Evolutionary conservation across 2,797 vertebrate species (phyloP).

Genomic region (Chanos chanos): DNA sequence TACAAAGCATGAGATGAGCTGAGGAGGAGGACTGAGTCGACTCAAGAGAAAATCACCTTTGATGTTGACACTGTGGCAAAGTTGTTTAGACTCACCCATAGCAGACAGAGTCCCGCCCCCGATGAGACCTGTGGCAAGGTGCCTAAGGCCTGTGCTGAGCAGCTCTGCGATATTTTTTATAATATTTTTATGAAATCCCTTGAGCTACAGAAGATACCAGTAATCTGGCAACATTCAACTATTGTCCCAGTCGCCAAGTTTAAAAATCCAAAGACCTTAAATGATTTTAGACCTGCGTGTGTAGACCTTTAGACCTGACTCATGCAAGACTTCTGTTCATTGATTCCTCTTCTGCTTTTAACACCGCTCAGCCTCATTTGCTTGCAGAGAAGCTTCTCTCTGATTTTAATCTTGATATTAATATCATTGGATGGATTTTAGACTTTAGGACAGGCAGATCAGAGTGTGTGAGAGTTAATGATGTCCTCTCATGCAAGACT

Average conservation of each 20-base stretch:
- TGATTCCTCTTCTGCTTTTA: too few relatives aligned
- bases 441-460: too few relatives aligned
- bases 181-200: not conserved
- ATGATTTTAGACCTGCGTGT: not conserved
- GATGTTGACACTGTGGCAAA: too few relatives aligned
- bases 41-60: too few relatives aligned
- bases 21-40: too few relatives aligned
- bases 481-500: not conserved
- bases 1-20: too few relatives aligned
- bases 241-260: not conserved
- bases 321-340: too few relatives aligned
- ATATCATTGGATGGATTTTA: not conserved
- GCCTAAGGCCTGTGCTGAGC: not conserved
- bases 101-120: not conserved
- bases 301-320: not conserved
- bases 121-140: not conserved
- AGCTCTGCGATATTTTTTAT: not conserved
- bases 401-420: not conserved
- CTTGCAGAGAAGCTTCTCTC: not conserved
- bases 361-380: not conserved
- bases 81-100: too few relatives aligned
- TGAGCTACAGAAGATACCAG: not conserved
- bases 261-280: not conserved
- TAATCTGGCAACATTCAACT: not conserved
- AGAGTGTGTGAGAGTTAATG: too few relatives aligned